phyloP scores from a whole-genome alignment of 2,888 invertebrate species.

The Mimas tiliae region DNA sequence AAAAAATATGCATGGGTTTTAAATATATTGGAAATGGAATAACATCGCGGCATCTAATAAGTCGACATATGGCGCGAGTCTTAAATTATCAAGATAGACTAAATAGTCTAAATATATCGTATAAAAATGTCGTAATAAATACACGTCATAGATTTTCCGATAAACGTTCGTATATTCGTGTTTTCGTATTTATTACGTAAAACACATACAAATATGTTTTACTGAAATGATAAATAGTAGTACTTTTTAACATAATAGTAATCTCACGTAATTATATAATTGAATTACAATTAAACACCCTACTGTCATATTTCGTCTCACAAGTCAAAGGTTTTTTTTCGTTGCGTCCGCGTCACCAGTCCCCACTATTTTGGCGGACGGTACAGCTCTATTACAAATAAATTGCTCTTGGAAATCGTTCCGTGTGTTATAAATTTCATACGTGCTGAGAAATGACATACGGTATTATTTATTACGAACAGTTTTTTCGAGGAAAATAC shows the following conservation, averaged over 20 bases:
- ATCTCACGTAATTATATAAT: neutral
- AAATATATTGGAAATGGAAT: too few relatives aligned
- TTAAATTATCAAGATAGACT: too few relatives aligned
- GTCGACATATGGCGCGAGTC: too few relatives aligned
- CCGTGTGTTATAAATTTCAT: conserved; percentile 83
- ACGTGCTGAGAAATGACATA: conserved; percentile 85
- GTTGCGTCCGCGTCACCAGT: conserved; percentile 32
- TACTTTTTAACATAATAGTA: neutral
- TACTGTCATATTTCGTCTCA: conserved; percentile 4
- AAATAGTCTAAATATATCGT: too few relatives aligned
- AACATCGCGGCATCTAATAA: too few relatives aligned
- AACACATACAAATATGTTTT: too few relatives aligned
- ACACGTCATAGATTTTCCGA: too few relatives aligned
- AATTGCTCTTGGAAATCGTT: conserved; percentile 80
- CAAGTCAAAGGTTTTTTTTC: conserved; percentile 25
- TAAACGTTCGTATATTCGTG: too few relatives aligned
- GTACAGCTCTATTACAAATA: conserved; percentile 80
- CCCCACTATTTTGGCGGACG: conserved; percentile 47
- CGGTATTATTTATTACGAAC: conserved; percentile 82
- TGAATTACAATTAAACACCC: neutral
- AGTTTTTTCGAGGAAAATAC: conserved; percentile 72
- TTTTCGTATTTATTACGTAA: too few relatives aligned
- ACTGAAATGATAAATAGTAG: too few relatives aligned
- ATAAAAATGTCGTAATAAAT: too few relatives aligned
- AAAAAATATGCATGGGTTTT: too few relatives aligned